Base-by-base conservation (phyloP, 2,797 vertebrate genomes). In the Sylvilagus floridanus region DNA sequence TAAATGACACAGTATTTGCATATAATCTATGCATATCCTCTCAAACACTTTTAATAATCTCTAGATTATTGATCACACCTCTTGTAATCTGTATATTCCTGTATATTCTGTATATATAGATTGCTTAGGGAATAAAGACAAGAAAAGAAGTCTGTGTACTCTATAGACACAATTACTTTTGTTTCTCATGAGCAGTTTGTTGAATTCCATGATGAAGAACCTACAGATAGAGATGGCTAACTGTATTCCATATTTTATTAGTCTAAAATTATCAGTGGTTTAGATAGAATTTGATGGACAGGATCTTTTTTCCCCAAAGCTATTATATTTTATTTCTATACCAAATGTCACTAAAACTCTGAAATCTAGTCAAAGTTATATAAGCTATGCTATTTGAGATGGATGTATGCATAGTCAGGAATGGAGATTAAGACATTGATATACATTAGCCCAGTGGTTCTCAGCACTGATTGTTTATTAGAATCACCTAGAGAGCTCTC, bases 201-300 rank as follows among this genome's bases (percentile, higher is more conserved):
- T 57, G 54, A 57, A 47, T 47, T 47, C 42, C 9, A 47, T 8
- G 42, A 47, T 47, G 8, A 47, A 47, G 42, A 47, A 47, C 42
- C 42, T 47, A 47, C 42, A 47, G 42, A 47, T 47, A 47, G 42
- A 9, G 42, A 47, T 16, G 54, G 19, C 54, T 57, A 21, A 69
- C 73, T 63, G 35, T 26, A 77, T 5, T 82, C 19, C 52, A 4
- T 50, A 63, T 57, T 88, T 92, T 79, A 30, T 93, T 73, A 14
- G 7, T 88, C 17, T 85, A 82, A 95, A 86, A 84, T 87, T 65
- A 75, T 32, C 69, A 78, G 24, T 83, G 28, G 22, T 82, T 84
- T 52, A 71, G 76, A 66, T 5, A 71, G 28, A 30, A 92, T 52
- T 83, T 75, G 62, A 7, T 19, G 16, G 35, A 60, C 21, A 78